Evolutionary conservation across 2,113 vertebrate species (phyloP).

Genomic region (Calidris pygmaea): DNA sequence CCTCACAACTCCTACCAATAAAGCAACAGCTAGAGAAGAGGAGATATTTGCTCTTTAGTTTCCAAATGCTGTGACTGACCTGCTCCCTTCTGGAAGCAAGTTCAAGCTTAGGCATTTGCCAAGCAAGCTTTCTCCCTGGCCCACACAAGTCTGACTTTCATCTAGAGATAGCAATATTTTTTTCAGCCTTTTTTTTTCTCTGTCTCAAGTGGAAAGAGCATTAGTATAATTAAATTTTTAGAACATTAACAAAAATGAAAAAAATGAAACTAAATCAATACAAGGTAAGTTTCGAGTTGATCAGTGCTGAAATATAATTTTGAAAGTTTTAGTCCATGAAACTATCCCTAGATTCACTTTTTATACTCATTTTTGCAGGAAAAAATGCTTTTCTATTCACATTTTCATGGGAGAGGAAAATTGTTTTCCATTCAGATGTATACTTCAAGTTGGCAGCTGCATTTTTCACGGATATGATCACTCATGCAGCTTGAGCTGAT

Average conservation of each 20-base stretch:
- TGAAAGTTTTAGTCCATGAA: neutral
- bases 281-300: neutral
- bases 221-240: neutral
- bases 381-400: neutral
- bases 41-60: neutral
- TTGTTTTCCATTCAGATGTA: constrained; percentile 13
- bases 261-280: neutral
- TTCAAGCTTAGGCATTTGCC: neutral
- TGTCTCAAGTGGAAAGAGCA: neutral
- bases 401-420: neutral
- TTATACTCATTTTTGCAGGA: neutral
- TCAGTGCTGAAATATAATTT: neutral
- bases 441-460: neutral
- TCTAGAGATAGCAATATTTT: neutral
- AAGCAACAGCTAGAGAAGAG: neutral
- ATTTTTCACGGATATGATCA: constrained; percentile 7
- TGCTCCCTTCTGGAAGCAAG: neutral
- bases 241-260: neutral
- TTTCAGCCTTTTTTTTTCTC: neutral
- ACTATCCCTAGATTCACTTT: neutral
- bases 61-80: neutral
- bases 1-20: neutral
- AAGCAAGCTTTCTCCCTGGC: neutral
- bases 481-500: neutral
- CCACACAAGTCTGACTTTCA: neutral